A percentile compares a stretch with the other conserved stretches of the same genome.
These are phyloP conservation scores for Diphyllodes magnificus DNA, from an alignment of 2,113 vertebrate genomes.

Conservation along the genomic window DNA sequence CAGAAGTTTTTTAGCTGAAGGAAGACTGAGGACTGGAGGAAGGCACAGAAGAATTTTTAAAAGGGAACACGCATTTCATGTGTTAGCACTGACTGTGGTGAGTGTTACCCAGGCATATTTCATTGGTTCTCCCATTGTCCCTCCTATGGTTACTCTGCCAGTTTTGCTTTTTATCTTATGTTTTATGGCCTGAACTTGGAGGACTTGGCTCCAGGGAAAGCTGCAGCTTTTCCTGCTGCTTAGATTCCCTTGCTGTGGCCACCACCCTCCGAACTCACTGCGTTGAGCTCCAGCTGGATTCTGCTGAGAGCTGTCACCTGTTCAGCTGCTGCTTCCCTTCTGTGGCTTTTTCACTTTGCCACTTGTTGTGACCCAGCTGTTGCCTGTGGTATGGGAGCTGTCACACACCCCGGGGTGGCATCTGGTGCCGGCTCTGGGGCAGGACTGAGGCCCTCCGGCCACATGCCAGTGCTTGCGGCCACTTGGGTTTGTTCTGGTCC, in stretches of 20 bases:
- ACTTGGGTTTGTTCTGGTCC: neutral
- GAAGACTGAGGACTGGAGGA: neutral
- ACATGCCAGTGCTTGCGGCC: fast-evolving
- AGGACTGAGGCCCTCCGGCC: neutral
- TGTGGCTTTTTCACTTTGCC: neutral
- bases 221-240: neutral
- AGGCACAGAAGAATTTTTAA: neutral
- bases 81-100: neutral
- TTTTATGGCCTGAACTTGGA: neutral
- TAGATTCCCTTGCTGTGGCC: neutral
- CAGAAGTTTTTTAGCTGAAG: neutral
- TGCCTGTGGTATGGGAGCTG: neutral
- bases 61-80: neutral
- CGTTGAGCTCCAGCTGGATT: neutral
- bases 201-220: neutral
- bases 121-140: neutral
- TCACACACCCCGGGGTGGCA: neutral
- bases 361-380: neutral
- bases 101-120: neutral
- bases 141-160: neutral
- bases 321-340: neutral
- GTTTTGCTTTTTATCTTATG: neutral
- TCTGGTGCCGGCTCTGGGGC: neutral
- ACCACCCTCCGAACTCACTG: neutral
- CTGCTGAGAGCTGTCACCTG: neutral